Evolutionary conservation across 1,140 invertebrate species (phyloP).

Genomic region (Trachelipus rathkii): DNA sequence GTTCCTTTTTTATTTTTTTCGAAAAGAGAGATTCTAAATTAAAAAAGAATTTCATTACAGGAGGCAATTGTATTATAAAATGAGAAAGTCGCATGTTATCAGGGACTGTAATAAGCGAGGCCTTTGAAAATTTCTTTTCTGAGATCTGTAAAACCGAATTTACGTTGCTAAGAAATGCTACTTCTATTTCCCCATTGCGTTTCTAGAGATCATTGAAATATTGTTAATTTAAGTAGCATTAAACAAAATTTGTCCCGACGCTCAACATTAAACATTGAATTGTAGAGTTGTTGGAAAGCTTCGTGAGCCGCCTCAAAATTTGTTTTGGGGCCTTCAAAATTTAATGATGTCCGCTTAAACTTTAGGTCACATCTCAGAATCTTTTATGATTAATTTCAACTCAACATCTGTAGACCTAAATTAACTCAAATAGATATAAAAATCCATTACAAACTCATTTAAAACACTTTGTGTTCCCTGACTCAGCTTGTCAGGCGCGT

Average conservation of each 20-base stretch:
- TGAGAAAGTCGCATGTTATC: not conserved
- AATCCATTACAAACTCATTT: slow-evolving; percentile 9
- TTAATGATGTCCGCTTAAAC: slow-evolving; percentile 3
- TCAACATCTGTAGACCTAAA: slow-evolving; percentile 2
- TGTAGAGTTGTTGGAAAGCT: not conserved
- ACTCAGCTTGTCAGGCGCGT: not conserved
- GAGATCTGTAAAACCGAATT: not conserved
- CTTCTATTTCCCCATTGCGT: not conserved
- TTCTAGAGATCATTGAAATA: not conserved
- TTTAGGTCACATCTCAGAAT: slow-evolving; percentile 7
- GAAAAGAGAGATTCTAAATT: not conserved
- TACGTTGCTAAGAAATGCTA: not conserved
- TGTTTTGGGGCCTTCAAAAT: not conserved
- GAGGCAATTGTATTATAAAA: not conserved
- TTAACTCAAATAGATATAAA: slow-evolving; percentile 9
- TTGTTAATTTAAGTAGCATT: slow-evolving; percentile 6
- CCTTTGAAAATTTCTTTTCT: not conserved
- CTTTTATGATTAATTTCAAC: slow-evolving; percentile 11
- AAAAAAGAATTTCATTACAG: not conserved
- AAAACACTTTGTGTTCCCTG: not conserved
- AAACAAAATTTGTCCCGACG: not conserved
- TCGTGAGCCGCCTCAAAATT: no score
- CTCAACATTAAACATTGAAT: slow-evolving; percentile 5
- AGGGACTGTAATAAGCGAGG: not conserved
- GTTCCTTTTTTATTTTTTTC: not conserved